These are phyloP conservation scores for Caenorhabditis inopinata DNA, from an alignment of 1,140 invertebrate species.

Conservation along the genomic window DNA sequence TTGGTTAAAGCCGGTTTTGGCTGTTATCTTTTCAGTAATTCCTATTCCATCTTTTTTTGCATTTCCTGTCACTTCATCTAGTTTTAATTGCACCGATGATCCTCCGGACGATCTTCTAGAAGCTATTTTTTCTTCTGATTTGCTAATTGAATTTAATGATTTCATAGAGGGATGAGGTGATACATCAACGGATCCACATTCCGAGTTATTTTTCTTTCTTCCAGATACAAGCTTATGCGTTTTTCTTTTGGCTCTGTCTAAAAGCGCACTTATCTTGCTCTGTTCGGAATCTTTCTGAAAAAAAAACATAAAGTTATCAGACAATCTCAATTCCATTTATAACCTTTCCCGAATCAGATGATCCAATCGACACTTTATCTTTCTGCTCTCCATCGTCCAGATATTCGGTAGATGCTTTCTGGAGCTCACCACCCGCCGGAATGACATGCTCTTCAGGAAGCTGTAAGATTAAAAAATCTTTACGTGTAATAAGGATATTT, in stretches of 20 bases:
- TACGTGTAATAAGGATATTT: too few species aligned
- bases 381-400: neutral
- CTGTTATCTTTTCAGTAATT: neutral
- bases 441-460: conserved; percentile 30
- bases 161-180: neutral
- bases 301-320: neutral
- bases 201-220: conserved; percentile 41
- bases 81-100: neutral
- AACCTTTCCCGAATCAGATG: conserved; percentile 26
- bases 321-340: too few species aligned
- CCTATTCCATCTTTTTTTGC: conserved; percentile 1
- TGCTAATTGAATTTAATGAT: neutral
- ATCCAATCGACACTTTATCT: neutral
- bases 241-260: conserved; percentile 48
- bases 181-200: conserved; percentile 10
- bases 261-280: conserved; percentile 32
- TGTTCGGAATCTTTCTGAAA: conserved; percentile 17
- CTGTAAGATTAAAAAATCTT: neutral
- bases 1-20: neutral
- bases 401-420: neutral
- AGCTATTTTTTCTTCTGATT: conserved; percentile 2
- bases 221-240: conserved; percentile 41
- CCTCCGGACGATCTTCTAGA: neutral
- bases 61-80: neutral
- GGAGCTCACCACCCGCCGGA: conserved; percentile 5